Base-by-base conservation (phyloP, 2,113 vertebrate species). In the Trogon melanurus region DNA sequence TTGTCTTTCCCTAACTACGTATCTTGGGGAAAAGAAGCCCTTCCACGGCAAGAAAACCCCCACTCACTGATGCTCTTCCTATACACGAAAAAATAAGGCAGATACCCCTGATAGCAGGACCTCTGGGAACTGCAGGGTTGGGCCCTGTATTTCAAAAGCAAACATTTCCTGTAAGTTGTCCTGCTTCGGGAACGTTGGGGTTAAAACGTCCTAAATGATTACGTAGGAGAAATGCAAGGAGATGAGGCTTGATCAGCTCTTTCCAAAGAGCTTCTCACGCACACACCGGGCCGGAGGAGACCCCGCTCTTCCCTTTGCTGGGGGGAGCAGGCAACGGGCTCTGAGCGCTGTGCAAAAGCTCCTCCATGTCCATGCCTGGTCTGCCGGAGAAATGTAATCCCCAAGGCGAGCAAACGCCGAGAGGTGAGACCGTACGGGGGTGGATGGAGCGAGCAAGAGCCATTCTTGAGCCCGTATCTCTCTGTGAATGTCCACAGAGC, bases 51-150 rank as follows among this genome's bases (percentile, higher is more conserved):
- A 18, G 48, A 53, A 56, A 16, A 0, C 11, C 41, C 1, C 44
- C 32, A 10, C 38, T 38, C 14, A 6, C 0, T 4, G 57, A 9
- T 51, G 13, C 53, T 20, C 47, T 17, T 71, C 56, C 61, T 44
- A 4, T 15, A 4, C 5, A 4, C 27, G 41, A 3, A 30, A 21
- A 29, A 11, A 8, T 8, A 19, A 48, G 20, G 45, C 11, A 16
- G 57, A 12, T 34, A 6, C 11, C 32, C 38, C 32, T 1, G 1
- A 64, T 1, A 47, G 60, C n/a, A 22, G 0, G 21, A 71, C 47
- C 54, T 23, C 36, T 25, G 27, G 6, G 50, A 34, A 5, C 64
- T 15, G 58, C 41, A 30, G 19, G 5, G 20, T 25, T 69, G 76
- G 41, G 48, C n/a, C 47, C 25, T 23, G 1, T 7, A 6, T 32